Evolutionary conservation across 2,888 invertebrate genomes (phyloP).

Genomic region (Scrobipalpa atriplicella): DNA sequence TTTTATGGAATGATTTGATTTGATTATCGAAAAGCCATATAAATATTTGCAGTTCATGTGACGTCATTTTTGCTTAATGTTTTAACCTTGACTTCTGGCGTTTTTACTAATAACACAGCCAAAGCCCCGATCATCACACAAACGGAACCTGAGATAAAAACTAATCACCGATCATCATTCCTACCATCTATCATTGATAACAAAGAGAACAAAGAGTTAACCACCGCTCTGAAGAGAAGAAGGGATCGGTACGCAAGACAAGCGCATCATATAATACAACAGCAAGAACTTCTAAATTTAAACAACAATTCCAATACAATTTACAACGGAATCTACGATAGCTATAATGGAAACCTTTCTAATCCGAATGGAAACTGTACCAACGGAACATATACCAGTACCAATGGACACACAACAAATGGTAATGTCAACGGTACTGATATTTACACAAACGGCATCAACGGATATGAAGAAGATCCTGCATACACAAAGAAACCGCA

Average conservation of each 20-base stretch:
- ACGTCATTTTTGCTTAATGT: constrained; percentile 23
- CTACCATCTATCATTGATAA: constrained; percentile 62
- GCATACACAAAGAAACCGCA: constrained; percentile 49
- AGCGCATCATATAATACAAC: constrained; percentile 92
- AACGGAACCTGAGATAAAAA: constrained; percentile 57
- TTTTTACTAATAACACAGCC: constrained; percentile 70
- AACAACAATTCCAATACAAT: constrained; percentile 55
- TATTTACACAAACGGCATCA: constrained; percentile 48
- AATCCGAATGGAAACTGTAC: constrained; percentile 39
- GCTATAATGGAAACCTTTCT: constrained; percentile 37
- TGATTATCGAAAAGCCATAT: not conserved
- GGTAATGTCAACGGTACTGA: constrained; percentile 30
- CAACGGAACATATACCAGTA: constrained; percentile 43
- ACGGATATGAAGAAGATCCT: constrained; percentile 58
- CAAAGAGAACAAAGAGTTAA: constrained; percentile 86
- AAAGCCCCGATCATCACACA: constrained; percentile 53
- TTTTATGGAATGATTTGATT: not conserved
- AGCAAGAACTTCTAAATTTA: constrained; percentile 83
- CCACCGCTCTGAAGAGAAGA: constrained; percentile 90
- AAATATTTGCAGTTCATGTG: not conserved
- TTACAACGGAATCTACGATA: constrained; percentile 55
- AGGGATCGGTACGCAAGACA: constrained; percentile 93
- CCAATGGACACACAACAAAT: constrained; percentile 43
- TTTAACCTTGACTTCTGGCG: constrained; percentile 45
- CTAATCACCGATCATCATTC: constrained; percentile 50